Conservation (phyloP, 2,888 invertebrate genomes). For the Tetranychus piercei region DNA sequence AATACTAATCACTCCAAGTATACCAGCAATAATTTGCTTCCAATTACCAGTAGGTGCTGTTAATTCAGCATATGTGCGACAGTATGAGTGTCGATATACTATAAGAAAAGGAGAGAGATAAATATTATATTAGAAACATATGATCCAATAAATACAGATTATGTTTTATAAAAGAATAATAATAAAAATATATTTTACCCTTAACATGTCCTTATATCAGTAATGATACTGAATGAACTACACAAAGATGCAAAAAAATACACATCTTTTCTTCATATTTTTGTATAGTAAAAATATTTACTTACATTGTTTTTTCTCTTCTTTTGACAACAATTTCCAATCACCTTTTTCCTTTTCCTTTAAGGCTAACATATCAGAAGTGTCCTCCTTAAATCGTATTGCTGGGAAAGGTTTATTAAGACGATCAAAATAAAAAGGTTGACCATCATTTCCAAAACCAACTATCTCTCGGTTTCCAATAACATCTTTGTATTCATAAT, state of each 20-base stretch:
- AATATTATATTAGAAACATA: constrained; percentile 2
- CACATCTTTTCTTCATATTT: not conserved
- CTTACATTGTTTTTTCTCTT: constrained; percentile 62
- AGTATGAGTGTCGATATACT: constrained; percentile 77
- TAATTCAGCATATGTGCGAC: constrained; percentile 81
- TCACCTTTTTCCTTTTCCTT: constrained; percentile 81
- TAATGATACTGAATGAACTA: not conserved
- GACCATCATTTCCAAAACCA: constrained; percentile 64
- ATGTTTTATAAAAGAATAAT: not conserved
- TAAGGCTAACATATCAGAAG: constrained; percentile 45
- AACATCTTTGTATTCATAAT: not conserved
- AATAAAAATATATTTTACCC: not conserved
- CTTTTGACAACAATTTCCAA: constrained; percentile 69
- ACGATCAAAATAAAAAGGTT: constrained; percentile 55
- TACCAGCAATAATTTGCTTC: constrained; percentile 48
- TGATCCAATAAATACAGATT: constrained; percentile 12
- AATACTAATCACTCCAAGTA: constrained; percentile 10
- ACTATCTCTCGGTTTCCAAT: constrained; percentile 75
- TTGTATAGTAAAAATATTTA: constrained; percentile 7
- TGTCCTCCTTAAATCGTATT: constrained; percentile 56
- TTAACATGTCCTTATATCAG: no score
- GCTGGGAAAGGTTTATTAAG: constrained; percentile 67
- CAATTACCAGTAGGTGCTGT: constrained; percentile 66
- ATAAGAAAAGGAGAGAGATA: constrained; percentile 22
- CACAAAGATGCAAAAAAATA: constrained; percentile 3